Percentiles rank a stretch among this genome's conserved stretches.
phyloP scores from a whole-genome alignment of 1,140 invertebrate species.

The Semibalanus balanoides region DNA sequence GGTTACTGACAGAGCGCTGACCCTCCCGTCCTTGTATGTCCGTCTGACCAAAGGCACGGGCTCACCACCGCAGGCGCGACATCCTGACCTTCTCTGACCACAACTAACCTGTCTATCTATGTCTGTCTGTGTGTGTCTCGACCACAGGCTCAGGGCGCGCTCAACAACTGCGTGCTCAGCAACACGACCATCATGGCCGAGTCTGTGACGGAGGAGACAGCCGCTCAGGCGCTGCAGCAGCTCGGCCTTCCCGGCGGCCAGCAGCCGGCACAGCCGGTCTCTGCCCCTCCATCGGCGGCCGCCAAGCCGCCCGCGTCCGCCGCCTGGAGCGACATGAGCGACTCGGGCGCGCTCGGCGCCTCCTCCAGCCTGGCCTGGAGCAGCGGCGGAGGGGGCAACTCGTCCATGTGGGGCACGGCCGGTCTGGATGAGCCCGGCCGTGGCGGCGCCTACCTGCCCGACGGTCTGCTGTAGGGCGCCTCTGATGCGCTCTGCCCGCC shows the following conservation, averaged over 20 bases:
- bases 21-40: no score
- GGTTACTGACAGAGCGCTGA: no score
- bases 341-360: neutral
- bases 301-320: neutral
- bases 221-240: constrained; percentile 66
- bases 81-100: no score
- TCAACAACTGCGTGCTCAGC: constrained; percentile 88
- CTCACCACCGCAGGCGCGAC: no score
- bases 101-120: no score
- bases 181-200: constrained; percentile 93
- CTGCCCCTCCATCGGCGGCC: no score
- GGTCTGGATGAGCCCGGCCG: neutral
- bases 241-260: constrained; percentile 42
- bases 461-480: neutral
- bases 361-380: neutral
- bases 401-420: neutral
- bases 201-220: constrained; percentile 75
- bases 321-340: neutral
- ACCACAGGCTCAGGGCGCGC: constrained; percentile 78
- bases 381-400: neutral
- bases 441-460: neutral
- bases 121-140: no score
- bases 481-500: no score
- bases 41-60: no score
- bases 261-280: neutral